A percentile compares a stretch with the other conserved stretches of the same genome.
phyloP scores from a whole-genome alignment of 1,140 invertebrate species.

The Drosophila tani region DNA sequence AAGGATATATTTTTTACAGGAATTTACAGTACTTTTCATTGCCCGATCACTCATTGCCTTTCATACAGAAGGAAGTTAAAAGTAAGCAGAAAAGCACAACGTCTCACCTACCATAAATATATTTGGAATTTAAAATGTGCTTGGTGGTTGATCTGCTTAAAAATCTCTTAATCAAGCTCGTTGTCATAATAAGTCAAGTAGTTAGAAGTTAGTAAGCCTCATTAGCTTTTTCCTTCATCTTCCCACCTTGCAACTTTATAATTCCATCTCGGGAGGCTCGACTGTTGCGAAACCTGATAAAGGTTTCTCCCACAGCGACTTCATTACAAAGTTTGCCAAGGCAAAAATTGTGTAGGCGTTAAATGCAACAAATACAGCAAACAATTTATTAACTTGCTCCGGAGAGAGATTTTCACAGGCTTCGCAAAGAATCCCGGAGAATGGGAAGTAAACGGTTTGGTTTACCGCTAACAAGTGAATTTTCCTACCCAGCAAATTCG shows the following conservation, averaged over 20 bases:
- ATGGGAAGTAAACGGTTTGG: slow-evolving; percentile 39
- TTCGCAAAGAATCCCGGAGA: slow-evolving; percentile 8
- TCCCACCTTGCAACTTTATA: neutral
- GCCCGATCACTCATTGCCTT: too few species aligned
- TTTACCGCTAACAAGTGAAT: slow-evolving; percentile 71
- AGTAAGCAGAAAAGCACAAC: too few species aligned
- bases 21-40: neutral
- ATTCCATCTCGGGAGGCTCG: too few species aligned
- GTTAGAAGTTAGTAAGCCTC: too few species aligned
- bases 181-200: neutral
- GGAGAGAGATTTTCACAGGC: slow-evolving; percentile 37
- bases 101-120: neutral
- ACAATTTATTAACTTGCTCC: slow-evolving; percentile 51
- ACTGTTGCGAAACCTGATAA: slow-evolving; percentile 36
- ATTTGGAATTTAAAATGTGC: too few species aligned
- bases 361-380: slow-evolving; percentile 53
- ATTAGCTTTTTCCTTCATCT: neutral
- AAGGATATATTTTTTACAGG: neutral
- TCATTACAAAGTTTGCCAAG: slow-evolving; percentile 44
- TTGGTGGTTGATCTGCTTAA: too few species aligned
- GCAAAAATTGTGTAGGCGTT: slow-evolving; percentile 40
- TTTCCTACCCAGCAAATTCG: slow-evolving; percentile 17
- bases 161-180: neutral
- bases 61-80: rapidly evolving
- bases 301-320: slow-evolving; percentile 46